phyloP scores from a whole-genome alignment of 2,888 invertebrate species.

The Limenitis arthemis region DNA sequence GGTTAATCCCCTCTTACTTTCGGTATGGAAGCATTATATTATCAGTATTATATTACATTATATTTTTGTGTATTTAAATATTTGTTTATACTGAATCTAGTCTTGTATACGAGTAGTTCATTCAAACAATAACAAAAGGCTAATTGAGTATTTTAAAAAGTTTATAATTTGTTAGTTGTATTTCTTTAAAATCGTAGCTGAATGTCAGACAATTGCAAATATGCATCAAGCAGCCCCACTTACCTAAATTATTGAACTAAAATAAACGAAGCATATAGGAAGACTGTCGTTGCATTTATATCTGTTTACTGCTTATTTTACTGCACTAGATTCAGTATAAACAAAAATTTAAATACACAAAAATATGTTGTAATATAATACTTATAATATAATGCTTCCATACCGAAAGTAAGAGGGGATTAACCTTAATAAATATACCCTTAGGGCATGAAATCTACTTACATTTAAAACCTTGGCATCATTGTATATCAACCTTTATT shows the following conservation, averaged over 20 bases:
- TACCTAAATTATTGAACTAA: background rate
- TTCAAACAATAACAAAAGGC: too few relatives aligned
- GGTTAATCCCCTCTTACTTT: constrained; percentile 13
- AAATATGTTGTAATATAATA: background rate
- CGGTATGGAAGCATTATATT: constrained; percentile 10
- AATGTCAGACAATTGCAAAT: background rate
- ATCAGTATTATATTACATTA: background rate
- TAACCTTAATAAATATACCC: constrained; percentile 12
- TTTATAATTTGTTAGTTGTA: too few relatives aligned
- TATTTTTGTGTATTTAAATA: background rate
- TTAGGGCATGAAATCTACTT: constrained; percentile 9
- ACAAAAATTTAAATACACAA: background rate
- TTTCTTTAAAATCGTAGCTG: background rate
- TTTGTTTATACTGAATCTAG: background rate
- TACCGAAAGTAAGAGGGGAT: constrained; percentile 8
- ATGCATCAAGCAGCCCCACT: background rate
- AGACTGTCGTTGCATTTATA: background rate
- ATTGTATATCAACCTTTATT: background rate
- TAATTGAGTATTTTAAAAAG: too few relatives aligned
- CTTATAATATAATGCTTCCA: constrained; percentile 11
- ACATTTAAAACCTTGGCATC: constrained; percentile 4
- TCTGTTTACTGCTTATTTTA: background rate
- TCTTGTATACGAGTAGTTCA: too few relatives aligned
- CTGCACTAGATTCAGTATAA: background rate
- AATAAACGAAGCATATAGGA: constrained; percentile 6